phyloP scores from a whole-genome alignment of 2,797 vertebrate genomes.

The Sibirionetta formosa region DNA sequence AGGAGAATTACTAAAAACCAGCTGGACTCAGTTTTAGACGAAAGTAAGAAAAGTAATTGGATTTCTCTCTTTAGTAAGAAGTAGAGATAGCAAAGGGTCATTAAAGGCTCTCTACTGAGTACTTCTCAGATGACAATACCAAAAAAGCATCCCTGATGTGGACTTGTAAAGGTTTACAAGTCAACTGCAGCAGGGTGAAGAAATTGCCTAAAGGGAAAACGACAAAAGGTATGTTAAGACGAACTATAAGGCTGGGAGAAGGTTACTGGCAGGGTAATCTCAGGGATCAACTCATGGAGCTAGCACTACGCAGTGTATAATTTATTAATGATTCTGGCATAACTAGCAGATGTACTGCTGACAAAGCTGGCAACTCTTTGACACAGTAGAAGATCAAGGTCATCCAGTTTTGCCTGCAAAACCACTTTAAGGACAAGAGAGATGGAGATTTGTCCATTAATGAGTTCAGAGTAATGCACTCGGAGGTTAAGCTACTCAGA shows the following conservation, averaged over 20 bases:
- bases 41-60: neutral
- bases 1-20: neutral
- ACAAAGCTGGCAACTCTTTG: constrained; percentile 14
- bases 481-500: neutral
- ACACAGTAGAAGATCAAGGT: constrained; percentile 18
- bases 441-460: neutral
- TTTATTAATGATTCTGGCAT: constrained; percentile 5
- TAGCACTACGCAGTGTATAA: neutral
- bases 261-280: constrained; percentile 10
- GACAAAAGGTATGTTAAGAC: neutral
- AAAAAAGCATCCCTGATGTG: neutral
- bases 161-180: neutral
- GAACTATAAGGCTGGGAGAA: neutral
- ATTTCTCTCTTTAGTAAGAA: neutral
- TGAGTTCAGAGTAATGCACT: neutral
- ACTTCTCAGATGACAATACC: neutral
- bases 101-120: neutral
- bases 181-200: neutral
- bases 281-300: neutral
- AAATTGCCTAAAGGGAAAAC: neutral
- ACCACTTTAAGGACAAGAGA: neutral
- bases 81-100: neutral
- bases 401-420: constrained; percentile 37
- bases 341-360: constrained; percentile 10
- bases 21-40: neutral